These are phyloP conservation scores for Actenoides lindsayi DNA, from an alignment of 2,113 vertebrate species.

Conservation along the genomic window DNA sequence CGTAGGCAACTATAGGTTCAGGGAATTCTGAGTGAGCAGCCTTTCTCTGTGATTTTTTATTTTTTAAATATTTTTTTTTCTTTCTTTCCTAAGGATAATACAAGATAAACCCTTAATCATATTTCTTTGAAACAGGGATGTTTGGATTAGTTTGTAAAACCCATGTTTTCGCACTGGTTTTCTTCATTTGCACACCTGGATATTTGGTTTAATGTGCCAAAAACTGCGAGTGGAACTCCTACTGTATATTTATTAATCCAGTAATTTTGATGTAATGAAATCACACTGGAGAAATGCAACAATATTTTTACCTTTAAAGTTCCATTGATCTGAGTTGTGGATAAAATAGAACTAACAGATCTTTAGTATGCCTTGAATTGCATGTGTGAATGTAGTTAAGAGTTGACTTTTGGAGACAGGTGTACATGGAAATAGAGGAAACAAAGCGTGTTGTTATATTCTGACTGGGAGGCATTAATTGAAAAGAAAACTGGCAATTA, in stretches of 20 bases:
- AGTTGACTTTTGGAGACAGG: background rate
- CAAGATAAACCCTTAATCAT: background rate
- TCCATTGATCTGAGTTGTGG: background rate
- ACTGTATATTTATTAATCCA: background rate
- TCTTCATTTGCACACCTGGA: background rate
- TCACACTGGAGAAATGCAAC: background rate
- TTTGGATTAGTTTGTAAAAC: background rate
- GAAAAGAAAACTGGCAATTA: background rate
- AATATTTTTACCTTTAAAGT: background rate
- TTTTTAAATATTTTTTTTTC: background rate
- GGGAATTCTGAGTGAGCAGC: background rate
- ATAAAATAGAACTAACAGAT: background rate
- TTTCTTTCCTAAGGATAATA: too few relatives aligned
- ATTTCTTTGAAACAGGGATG: background rate
- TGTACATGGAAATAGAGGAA: background rate
- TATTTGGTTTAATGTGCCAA: background rate
- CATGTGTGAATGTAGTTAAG: background rate
- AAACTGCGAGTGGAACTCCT: background rate
- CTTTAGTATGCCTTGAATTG: background rate
- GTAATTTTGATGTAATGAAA: background rate
- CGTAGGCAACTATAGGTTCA: background rate
- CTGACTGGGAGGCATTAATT: background rate
- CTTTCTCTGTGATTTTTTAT: background rate
- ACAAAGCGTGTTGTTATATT: background rate
- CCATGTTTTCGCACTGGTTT: background rate